Conservation (phyloP, 2,888 invertebrate genomes). For the Exephanes ischioxanthus region DNA sequence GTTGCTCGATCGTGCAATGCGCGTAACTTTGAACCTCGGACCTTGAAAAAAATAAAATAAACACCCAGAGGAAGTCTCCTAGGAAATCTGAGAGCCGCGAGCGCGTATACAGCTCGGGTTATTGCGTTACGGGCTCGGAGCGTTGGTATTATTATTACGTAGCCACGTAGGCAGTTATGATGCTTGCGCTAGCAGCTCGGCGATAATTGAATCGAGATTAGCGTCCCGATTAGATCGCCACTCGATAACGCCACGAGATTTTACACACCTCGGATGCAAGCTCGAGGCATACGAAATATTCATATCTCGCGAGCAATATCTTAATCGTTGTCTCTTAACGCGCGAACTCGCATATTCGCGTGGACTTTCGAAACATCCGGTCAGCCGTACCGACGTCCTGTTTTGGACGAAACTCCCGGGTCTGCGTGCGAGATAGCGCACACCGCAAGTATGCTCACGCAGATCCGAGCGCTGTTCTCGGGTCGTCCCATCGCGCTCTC, state of each 20-base stretch:
- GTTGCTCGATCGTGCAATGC: slow-evolving; percentile 7
- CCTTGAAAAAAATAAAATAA: neutral
- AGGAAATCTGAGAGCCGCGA: slow-evolving; percentile 4
- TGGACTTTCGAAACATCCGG: slow-evolving; percentile 50
- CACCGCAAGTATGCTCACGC: slow-evolving; percentile 46
- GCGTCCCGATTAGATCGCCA: slow-evolving; percentile 38
- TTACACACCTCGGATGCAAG: neutral
- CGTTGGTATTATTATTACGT: slow-evolving; percentile 20
- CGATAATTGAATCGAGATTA: slow-evolving; percentile 53
- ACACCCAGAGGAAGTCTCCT: neutral
- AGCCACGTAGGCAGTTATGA: slow-evolving; percentile 30
- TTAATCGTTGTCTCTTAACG: neutral
- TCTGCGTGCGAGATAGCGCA: slow-evolving; percentile 41
- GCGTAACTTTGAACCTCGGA: slow-evolving; percentile 16
- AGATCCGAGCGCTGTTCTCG: slow-evolving; percentile 4
- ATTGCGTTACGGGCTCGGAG: slow-evolving; percentile 31
- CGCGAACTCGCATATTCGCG: slow-evolving; percentile 2
- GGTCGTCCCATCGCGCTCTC: slow-evolving; percentile 12
- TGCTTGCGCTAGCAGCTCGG: slow-evolving; percentile 19
- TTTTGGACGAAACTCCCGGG: slow-evolving; percentile 40
- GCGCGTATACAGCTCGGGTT: neutral
- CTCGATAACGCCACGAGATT: slow-evolving; percentile 27
- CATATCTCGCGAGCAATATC: neutral
- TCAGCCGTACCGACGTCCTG: slow-evolving; percentile 61
- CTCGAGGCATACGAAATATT: neutral